phyloP scores from a whole-genome alignment of 1,140 invertebrate genomes.

The Drosophila punjabiensis region DNA sequence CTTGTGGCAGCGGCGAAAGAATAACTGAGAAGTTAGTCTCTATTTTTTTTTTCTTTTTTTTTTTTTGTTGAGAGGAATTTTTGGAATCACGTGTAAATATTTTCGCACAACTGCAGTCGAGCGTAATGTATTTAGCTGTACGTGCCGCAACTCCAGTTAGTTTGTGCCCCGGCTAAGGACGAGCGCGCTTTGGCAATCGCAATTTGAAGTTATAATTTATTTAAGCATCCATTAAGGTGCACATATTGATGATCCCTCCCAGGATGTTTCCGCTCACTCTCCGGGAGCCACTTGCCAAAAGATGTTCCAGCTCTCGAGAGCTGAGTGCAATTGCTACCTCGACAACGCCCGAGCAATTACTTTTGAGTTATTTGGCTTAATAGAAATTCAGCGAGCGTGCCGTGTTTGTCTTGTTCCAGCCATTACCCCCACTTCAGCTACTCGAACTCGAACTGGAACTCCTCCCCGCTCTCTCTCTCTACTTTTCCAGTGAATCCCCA shows the following conservation, averaged over 20 bases:
- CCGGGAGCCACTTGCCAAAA: slow-evolving; percentile 12
- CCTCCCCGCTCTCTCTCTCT: neutral
- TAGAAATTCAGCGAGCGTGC: slow-evolving; percentile 79
- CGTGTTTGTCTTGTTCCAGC: slow-evolving; percentile 74
- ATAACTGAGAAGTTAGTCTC: slow-evolving; percentile 42
- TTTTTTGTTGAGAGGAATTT: slow-evolving; percentile 21
- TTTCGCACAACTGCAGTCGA: slow-evolving; percentile 72
- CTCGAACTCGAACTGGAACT: neutral
- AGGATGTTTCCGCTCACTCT: slow-evolving; percentile 7
- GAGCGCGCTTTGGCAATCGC: slow-evolving; percentile 63
- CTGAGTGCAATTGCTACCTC: slow-evolving; percentile 60
- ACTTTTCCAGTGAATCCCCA: slow-evolving; percentile 46
- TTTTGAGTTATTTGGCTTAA: slow-evolving; percentile 82
- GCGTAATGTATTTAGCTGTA: slow-evolving; percentile 79
- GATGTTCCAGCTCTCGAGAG: slow-evolving; percentile 4
- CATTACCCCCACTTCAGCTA: slow-evolving; percentile 26
- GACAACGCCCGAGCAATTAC: slow-evolving; percentile 65
- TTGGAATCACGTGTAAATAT: slow-evolving; percentile 78
- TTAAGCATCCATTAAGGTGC: slow-evolving; percentile 81
- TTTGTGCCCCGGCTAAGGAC: neutral
- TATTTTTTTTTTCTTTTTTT: slow-evolving; percentile 29
- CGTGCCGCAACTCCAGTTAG: slow-evolving; percentile 55
- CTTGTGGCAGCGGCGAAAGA: slow-evolving; percentile 9
- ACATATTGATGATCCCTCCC: slow-evolving; percentile 72
- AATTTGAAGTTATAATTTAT: slow-evolving; percentile 84